phyloP scores from a whole-genome alignment of 2,797 vertebrate genomes.

The Micrastur ruficollis region DNA sequence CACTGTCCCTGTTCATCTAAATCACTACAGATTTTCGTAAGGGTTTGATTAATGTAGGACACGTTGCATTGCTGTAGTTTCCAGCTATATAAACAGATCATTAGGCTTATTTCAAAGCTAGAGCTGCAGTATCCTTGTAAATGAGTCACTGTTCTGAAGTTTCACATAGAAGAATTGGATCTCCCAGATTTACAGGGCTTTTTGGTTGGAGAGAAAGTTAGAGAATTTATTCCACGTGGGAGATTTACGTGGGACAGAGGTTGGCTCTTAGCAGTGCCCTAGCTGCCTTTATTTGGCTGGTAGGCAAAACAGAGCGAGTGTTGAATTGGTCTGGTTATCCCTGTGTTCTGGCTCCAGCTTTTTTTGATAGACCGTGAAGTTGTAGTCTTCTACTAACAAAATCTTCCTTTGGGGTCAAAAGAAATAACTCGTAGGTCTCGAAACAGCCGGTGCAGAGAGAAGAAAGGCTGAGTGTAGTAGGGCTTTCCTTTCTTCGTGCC shows the following conservation, averaged over 20 bases:
- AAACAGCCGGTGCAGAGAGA: neutral
- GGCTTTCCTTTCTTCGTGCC: neutral
- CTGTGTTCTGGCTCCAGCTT: neutral
- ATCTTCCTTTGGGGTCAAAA: neutral
- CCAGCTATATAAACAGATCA: neutral
- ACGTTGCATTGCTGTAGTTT: neutral
- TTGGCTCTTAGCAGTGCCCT: neutral
- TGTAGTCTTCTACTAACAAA: neutral
- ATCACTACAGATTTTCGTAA: neutral
- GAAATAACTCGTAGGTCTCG: rapidly evolving
- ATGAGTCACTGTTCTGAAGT: neutral
- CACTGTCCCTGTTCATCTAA: neutral
- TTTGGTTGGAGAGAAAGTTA: neutral
- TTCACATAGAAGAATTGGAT: neutral
- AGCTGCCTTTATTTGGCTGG: neutral
- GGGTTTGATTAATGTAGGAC: neutral
- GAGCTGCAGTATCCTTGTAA: neutral
- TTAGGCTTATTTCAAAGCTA: neutral
- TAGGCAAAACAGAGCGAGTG: neutral
- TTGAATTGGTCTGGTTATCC: neutral
- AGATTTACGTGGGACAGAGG: neutral
- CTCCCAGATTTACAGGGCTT: neutral
- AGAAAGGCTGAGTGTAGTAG: neutral
- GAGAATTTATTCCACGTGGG: neutral
- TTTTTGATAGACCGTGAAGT: no score